These are phyloP conservation scores for Anniella stebbinsi DNA, from an alignment of 2,797 vertebrate genomes.

Conservation along the genomic window DNA sequence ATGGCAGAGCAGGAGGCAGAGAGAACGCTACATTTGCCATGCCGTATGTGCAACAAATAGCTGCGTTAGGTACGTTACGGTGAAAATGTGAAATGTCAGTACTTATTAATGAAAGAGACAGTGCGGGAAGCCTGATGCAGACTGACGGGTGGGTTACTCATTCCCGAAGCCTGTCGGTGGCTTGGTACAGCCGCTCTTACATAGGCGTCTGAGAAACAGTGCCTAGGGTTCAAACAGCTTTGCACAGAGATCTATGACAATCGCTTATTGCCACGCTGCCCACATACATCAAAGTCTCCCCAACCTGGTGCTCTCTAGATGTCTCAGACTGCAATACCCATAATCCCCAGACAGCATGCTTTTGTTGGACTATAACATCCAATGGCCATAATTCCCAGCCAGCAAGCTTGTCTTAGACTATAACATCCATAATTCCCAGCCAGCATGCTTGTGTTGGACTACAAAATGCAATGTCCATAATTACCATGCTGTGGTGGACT, in stretches of 20 bases:
- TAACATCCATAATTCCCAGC: too few relatives aligned
- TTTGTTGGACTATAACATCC: too few relatives aligned
- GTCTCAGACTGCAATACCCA: too few relatives aligned
- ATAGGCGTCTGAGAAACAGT: slow-evolving; percentile 31
- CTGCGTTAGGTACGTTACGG: slow-evolving; percentile 59
- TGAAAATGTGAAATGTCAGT: slow-evolving; percentile 70
- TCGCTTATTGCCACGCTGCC: neutral
- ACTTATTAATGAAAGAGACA: slow-evolving; percentile 70
- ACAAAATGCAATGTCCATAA: too few relatives aligned
- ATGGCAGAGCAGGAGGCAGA: slow-evolving; percentile 53
- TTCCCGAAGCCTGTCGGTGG: slow-evolving; percentile 37
- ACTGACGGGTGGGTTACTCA: slow-evolving; percentile 42
- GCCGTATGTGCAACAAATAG: slow-evolving; percentile 59
- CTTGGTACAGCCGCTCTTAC: slow-evolving; percentile 12
- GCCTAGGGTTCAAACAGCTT: neutral
- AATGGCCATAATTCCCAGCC: too few relatives aligned
- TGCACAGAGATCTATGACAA: neutral
- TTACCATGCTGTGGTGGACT: too few relatives aligned
- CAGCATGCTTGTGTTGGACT: too few relatives aligned
- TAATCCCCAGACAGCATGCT: too few relatives aligned
- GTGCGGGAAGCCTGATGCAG: slow-evolving; percentile 44
- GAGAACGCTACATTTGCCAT: slow-evolving; percentile 52
- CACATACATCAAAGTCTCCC: neutral
- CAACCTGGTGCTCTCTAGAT: neutral
- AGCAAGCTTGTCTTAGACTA: too few relatives aligned